Evolutionary conservation across 2,888 invertebrate species (phyloP), one percentile per base, ranked within the genome.

Genomic region (Lasioglossum figueresi): DNA sequence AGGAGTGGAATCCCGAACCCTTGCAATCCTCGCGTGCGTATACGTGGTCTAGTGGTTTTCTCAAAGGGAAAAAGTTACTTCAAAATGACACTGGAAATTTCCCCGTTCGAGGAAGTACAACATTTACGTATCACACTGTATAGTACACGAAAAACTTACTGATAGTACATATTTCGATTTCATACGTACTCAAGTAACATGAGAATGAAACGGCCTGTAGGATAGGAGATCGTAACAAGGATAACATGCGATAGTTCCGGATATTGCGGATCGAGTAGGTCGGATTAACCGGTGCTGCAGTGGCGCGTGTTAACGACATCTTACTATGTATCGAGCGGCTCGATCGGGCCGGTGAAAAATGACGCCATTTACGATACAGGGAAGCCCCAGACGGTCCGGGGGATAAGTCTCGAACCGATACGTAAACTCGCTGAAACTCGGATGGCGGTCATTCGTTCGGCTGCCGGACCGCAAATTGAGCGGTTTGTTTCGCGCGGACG

Each of bases 401-500:
- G 88, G 86, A 90, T 90, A 89, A 90, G 85, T 85, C 84, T 56
- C 37, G 82, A 86, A 88, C 88, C 90, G 91, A 93, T 92, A 91
- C 90, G 89, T 91, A 91, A 92, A 92, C 91, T 86, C 89, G 91
- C 86, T 88, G 88, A 91, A 92, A 93, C 88, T 91, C 89, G 87
- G 86, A 76, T 84, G 82, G 81, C 84, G 91, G 91, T 91, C 91
- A 92, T 94, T 93, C 92, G 91, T 93, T 93, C 91, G 88, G 89
- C 86, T 90, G 91, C 91, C 88, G 89, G 89, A 91, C 92, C 93
- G 84, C 92, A 94, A 94, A 94, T 94, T 93, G 93, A 94, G 91
- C 92, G 93, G 93, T 94, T 93, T 94, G 93, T 94, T 93, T 92
- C 89, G 87, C 74, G 76, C 82, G 84, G 82, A 43, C 71, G 70